A percentile compares a stretch with the other conserved stretches of the same genome.
These are phyloP conservation scores for Antrozous pallidus DNA, from an alignment of 2,797 vertebrate species.

Conservation along the genomic window DNA sequence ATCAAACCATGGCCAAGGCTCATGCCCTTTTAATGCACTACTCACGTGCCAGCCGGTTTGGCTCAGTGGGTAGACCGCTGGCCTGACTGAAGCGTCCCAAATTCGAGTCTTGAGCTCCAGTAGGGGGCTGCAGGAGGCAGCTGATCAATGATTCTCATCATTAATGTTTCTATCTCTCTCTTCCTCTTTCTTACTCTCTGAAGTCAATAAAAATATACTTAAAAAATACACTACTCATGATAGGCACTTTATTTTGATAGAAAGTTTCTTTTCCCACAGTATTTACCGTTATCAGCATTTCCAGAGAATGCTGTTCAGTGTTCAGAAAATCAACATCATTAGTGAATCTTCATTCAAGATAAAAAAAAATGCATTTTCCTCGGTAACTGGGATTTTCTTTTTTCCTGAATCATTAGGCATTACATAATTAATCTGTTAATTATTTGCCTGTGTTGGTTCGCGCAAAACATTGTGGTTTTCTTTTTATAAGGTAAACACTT, in stretches of 20 bases:
- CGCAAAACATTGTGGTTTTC: background rate
- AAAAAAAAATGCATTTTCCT: background rate
- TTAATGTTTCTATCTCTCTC: too few species aligned
- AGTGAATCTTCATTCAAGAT: background rate
- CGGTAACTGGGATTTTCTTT: background rate
- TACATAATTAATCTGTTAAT: background rate
- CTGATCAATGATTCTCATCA: too few species aligned
- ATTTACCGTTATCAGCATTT: background rate
- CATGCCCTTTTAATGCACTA: background rate
- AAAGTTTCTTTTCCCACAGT: background rate
- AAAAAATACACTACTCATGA: background rate
- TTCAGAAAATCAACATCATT: background rate
- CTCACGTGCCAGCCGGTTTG: too few species aligned
- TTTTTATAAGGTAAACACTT: background rate
- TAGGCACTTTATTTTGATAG: background rate
- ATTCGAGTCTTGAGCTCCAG: too few species aligned
- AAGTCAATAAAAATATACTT: too few species aligned
- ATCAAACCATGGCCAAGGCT: background rate
- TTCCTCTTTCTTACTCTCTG: too few species aligned
- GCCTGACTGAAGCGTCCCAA: too few species aligned
- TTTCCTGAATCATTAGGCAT: background rate
- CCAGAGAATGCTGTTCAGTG: background rate
- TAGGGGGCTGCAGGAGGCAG: too few species aligned
- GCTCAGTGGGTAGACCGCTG: too few species aligned
- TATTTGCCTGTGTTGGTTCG: background rate